A percentile compares a stretch with the other conserved stretches of the same genome.
Conservation (phyloP, 2,888 invertebrate species). For the Amitus sp. region DNA sequence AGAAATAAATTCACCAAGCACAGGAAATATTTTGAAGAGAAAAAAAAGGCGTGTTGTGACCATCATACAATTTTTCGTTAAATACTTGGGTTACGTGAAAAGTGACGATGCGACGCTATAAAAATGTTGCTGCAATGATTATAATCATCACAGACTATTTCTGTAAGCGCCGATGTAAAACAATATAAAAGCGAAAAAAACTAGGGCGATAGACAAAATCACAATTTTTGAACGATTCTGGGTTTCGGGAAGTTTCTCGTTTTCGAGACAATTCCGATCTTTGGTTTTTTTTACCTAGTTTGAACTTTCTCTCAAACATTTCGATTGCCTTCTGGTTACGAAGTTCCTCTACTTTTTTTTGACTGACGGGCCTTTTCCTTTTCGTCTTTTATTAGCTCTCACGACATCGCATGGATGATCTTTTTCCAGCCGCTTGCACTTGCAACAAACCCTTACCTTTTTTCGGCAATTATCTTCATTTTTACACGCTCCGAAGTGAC, state of each 20-base stretch:
- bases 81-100: background rate
- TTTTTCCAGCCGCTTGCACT: constrained; percentile 82
- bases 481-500: constrained; percentile 79
- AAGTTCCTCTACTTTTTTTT: constrained; percentile 74
- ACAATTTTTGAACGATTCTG: background rate
- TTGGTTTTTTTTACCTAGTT: constrained; percentile 55
- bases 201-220: background rate
- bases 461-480: constrained; percentile 77
- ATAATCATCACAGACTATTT: too few species aligned
- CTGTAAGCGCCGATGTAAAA: too few species aligned
- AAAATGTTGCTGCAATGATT: background rate
- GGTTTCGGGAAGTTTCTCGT: constrained; percentile 10
- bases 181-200: background rate
- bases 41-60: too few species aligned
- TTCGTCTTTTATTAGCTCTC: constrained; percentile 67
- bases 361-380: too few species aligned
- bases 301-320: constrained; percentile 80
- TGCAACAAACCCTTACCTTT: constrained; percentile 82
- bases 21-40: too few species aligned
- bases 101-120: background rate
- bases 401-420: constrained; percentile 68
- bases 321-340: constrained; percentile 79
- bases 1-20: too few species aligned
- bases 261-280: constrained; percentile 42
- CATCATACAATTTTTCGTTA: too few species aligned